phyloP scores from a whole-genome alignment of 2,888 invertebrate genomes.

The Octodonta nipae region DNA sequence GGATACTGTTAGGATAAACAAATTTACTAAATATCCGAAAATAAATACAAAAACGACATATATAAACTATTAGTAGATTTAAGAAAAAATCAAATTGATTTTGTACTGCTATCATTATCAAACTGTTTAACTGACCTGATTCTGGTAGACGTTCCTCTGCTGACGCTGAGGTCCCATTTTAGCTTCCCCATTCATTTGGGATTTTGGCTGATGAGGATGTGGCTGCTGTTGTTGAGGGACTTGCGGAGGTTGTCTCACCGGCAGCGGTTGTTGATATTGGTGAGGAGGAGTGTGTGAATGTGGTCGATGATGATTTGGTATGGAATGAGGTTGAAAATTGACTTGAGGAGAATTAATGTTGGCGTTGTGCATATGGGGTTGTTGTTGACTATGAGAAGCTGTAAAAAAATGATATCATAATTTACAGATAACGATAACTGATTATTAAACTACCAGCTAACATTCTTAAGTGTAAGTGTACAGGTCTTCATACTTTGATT shows the following conservation, averaged over 20 bases:
- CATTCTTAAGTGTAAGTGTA: no score
- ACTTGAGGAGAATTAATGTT: slow-evolving; percentile 11
- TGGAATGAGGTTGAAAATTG: slow-evolving; percentile 10
- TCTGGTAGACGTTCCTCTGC: slow-evolving; percentile 21
- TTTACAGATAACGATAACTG: no score
- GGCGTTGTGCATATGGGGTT: slow-evolving; percentile 11
- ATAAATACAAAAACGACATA: no score
- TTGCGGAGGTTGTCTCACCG: slow-evolving; percentile 6
- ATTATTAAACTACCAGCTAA: no score
- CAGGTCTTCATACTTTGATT: no score
- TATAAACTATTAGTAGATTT: no score
- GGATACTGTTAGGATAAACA: no score
- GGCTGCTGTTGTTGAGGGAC: slow-evolving; percentile 8
- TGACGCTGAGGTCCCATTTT: slow-evolving; percentile 19
- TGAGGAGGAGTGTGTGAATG: slow-evolving; percentile 14
- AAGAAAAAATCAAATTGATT: no score
- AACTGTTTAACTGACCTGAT: slow-evolving; percentile 16
- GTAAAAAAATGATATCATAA: no score
- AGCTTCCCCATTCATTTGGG: slow-evolving; percentile 28
- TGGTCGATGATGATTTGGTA: slow-evolving; percentile 7
- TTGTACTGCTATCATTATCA: no score
- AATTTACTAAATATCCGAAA: no score
- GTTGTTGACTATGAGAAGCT: slow-evolving; percentile 9
- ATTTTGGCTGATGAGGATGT: slow-evolving; percentile 6
- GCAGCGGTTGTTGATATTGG: slow-evolving; percentile 10